Conservation (phyloP, 2,113 vertebrate species). For the Phainopepla nitens region DNA sequence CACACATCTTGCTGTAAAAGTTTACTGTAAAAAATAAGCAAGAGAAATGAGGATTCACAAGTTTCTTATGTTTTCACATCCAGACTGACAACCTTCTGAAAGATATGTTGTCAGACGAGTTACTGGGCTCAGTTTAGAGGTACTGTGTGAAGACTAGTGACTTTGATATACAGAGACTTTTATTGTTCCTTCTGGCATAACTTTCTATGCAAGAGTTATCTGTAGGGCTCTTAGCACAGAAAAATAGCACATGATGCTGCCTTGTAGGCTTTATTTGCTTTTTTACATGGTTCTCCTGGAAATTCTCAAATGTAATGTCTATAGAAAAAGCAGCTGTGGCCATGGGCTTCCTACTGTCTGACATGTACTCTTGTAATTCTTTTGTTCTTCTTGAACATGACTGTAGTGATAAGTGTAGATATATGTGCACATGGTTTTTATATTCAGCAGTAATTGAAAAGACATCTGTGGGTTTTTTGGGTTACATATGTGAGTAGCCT, state of each 20-base stretch:
- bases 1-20: background rate
- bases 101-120: background rate
- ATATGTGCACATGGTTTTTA: background rate
- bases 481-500: background rate
- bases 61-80: background rate
- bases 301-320: background rate
- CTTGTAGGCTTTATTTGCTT: slow-evolving; percentile 25
- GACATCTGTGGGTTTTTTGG: background rate
- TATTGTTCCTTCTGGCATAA: slow-evolving; percentile 43
- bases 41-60: background rate
- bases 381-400: background rate
- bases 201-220: slow-evolving; percentile 33
- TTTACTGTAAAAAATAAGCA: background rate
- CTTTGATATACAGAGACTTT: slow-evolving; percentile 31
- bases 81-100: background rate
- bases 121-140: background rate
- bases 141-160: background rate
- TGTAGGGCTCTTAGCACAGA: background rate
- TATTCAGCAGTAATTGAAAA: background rate
- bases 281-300: background rate
- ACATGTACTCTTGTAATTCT: background rate
- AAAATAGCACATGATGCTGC: background rate
- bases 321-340: background rate
- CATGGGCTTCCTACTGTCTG: background rate
- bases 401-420: background rate